Percentiles rank a stretch among this genome's conserved stretches.
Conservation (phyloP, 2,888 invertebrate genomes). For the Clunio marinus region DNA sequence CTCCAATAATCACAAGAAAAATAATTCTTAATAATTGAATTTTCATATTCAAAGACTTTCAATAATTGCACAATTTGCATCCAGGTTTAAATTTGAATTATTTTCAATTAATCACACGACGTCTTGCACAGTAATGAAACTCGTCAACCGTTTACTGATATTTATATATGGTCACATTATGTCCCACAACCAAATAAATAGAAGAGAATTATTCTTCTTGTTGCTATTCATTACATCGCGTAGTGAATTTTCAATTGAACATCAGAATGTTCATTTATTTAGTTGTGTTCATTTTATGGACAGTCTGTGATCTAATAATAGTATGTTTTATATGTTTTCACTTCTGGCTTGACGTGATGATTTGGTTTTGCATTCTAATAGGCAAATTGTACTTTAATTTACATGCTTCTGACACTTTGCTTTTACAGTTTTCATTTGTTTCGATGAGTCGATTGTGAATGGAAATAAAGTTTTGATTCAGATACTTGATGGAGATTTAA, state of each 20-base stretch:
- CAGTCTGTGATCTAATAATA: slow-evolving; percentile 13
- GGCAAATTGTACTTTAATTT: background rate
- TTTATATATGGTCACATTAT: slow-evolving; percentile 34
- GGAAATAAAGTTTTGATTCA: background rate
- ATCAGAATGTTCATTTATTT: background rate
- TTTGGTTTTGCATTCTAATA: background rate
- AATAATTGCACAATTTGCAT: background rate
- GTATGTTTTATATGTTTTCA: background rate
- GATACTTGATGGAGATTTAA: no score
- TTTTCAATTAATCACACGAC: slow-evolving; percentile 14
- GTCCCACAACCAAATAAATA: no score
- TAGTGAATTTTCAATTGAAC: slow-evolving; percentile 14
- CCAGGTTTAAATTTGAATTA: no score
- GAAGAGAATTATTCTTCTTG: slow-evolving; percentile 15
- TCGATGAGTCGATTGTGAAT: background rate
- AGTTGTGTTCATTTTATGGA: no score
- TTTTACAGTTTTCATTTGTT: slow-evolving; percentile 19
- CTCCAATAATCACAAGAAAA: background rate
- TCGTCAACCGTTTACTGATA: slow-evolving; percentile 31
- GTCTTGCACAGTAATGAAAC: slow-evolving; percentile 26
- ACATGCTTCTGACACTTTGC: background rate
- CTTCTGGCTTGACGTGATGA: background rate
- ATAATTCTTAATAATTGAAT: no score
- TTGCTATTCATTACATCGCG: background rate
- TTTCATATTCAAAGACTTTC: no score